A percentile compares a stretch with the other conserved stretches of the same genome.
phyloP scores from a whole-genome alignment of 2,888 invertebrate genomes.

The Noctua janthe region DNA sequence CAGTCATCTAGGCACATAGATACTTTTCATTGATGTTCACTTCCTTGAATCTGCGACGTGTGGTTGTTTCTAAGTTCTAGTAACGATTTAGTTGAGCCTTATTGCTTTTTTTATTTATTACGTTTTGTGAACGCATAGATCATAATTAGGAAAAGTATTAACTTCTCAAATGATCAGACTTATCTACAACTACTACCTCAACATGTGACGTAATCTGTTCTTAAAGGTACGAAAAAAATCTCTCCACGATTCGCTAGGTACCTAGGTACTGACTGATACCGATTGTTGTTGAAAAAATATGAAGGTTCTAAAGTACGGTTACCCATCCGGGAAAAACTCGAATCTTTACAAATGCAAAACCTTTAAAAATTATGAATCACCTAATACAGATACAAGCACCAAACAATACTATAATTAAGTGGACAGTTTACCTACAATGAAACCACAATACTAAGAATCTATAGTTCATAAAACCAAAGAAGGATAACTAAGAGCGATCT shows the following conservation, averaged over 20 bases:
- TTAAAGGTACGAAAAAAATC: background rate
- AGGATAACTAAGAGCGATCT: conserved; percentile 12
- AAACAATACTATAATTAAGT: background rate
- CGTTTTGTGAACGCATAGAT: background rate
- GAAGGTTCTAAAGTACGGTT: background rate
- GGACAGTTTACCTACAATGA: conserved; percentile 4
- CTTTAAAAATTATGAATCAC: conserved; percentile 32
- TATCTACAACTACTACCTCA: background rate
- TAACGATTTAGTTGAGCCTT: background rate
- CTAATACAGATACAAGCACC: background rate
- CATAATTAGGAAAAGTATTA: background rate
- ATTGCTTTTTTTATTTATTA: no score
- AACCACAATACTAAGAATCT: conserved; percentile 36
- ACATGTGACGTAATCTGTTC: background rate
- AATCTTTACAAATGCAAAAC: background rate
- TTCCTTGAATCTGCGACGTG: conserved; percentile 3
- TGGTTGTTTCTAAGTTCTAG: background rate
- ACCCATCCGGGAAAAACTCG: background rate
- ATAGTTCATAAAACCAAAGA: conserved; percentile 16
- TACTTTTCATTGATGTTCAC: conserved; percentile 1
- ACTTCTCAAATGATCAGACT: background rate
- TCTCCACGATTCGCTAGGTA: background rate
- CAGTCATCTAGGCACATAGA: background rate
- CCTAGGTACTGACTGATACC: background rate
- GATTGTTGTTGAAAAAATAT: background rate